Evolutionary conservation across 2,888 invertebrate genomes (phyloP).

Genomic region (Phasia obesa): DNA sequence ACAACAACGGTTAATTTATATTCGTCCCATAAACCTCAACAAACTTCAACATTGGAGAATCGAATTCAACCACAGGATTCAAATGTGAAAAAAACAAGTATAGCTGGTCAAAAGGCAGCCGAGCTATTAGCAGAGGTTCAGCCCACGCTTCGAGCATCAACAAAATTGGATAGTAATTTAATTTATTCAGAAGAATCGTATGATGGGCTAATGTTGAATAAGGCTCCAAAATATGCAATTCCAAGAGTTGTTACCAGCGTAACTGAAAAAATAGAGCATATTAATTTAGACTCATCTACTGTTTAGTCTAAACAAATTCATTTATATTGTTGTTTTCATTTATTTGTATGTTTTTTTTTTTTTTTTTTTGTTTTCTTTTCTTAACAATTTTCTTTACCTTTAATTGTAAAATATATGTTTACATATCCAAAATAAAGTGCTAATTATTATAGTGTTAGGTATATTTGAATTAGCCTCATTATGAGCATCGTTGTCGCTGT

Average conservation of each 20-base stretch:
- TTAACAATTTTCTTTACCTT: slow-evolving; percentile 20
- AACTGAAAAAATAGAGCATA: slow-evolving; percentile 70
- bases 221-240: slow-evolving; percentile 65
- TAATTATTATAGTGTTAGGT: too few relatives aligned
- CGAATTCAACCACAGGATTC: background rate
- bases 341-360: background rate
- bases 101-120: slow-evolving; percentile 75
- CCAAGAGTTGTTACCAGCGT: slow-evolving; percentile 64
- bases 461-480: too few relatives aligned
- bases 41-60: slow-evolving; percentile 71
- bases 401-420: slow-evolving; percentile 9
- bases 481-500: too few relatives aligned
- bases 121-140: slow-evolving; percentile 82
- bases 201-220: slow-evolving; percentile 64
- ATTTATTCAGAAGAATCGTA: slow-evolving; percentile 47
- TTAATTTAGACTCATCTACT: slow-evolving; percentile 63
- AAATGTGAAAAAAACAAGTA: slow-evolving; percentile 59
- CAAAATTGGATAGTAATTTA: slow-evolving; percentile 48
- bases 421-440: slow-evolving; percentile 40
- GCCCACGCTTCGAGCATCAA: slow-evolving; percentile 82
- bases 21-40: slow-evolving; percentile 80
- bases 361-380: background rate
- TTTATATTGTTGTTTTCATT: background rate
- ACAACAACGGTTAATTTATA: slow-evolving; percentile 76
- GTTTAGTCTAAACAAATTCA: slow-evolving; percentile 57